phyloP scores from a whole-genome alignment of 1,140 invertebrate species.

The Aphis craccivora region DNA sequence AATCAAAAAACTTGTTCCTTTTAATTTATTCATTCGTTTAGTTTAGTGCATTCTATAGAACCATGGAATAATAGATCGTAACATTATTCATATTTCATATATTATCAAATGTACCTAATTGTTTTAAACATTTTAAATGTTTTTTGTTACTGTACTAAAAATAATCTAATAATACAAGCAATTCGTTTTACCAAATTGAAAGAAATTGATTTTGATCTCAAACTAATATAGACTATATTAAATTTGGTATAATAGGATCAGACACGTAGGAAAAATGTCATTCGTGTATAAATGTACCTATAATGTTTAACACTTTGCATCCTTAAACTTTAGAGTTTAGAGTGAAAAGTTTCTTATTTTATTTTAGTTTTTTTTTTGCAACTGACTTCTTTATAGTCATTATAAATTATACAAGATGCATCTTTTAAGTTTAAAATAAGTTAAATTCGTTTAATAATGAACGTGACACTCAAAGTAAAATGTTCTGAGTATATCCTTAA shows the following conservation, averaged over 20 bases:
- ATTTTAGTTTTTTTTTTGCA: background rate
- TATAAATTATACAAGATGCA: constrained; percentile 8
- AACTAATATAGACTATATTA: background rate
- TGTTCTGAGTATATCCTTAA: background rate
- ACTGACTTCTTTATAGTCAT: constrained; percentile 12
- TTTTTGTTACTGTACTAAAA: background rate
- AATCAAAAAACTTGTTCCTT: background rate
- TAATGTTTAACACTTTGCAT: background rate
- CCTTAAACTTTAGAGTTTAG: background rate
- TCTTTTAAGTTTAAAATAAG: background rate
- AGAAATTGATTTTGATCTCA: constrained; percentile 9
- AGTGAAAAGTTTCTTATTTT: background rate
- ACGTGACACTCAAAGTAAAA: background rate
- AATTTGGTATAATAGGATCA: background rate
- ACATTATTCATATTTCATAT: background rate
- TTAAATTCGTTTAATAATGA: background rate
- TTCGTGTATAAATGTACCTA: background rate
- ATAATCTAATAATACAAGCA: background rate
- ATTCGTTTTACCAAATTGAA: background rate
- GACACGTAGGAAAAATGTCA: background rate
- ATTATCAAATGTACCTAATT: background rate
- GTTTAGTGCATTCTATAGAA: background rate
- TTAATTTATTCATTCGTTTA: background rate
- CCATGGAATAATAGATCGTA: background rate
- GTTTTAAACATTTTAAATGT: constrained; percentile 8